Percentiles rank a stretch among this genome's conserved stretches.
Evolutionary conservation across 2,113 vertebrate genomes (phyloP).

Genomic region (Microcebus griseorufus): DNA sequence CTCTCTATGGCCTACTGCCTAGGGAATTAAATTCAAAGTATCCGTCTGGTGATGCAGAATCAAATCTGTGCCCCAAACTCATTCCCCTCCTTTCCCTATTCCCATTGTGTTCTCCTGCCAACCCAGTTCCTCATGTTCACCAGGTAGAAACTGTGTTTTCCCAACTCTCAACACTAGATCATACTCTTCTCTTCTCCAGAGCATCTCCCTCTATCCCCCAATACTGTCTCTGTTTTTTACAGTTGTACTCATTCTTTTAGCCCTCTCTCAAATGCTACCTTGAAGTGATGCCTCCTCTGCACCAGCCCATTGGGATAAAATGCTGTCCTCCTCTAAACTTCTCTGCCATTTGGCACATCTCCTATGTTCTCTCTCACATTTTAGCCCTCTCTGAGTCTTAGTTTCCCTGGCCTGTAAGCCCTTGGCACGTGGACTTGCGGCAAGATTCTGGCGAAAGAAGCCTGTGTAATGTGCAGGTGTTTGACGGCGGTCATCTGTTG

Average conservation of each 20-base stretch:
- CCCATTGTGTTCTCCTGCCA: background rate
- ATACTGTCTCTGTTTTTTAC: background rate
- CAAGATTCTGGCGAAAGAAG: background rate
- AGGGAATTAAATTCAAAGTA: background rate
- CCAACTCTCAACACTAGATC: background rate
- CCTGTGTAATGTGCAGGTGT: background rate
- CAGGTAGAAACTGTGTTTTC: background rate
- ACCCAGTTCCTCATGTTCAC: background rate
- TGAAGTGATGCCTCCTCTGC: background rate
- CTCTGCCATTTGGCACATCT: too few species aligned
- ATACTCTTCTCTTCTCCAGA: background rate
- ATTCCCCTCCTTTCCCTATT: background rate
- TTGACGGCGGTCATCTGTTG: background rate
- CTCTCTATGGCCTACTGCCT: background rate
- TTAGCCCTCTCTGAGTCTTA: background rate
- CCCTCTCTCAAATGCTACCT: background rate
- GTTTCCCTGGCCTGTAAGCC: background rate
- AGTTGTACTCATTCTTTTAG: background rate
- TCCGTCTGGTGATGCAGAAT: accelerated
- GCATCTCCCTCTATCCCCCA: background rate
- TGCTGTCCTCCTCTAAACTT: background rate
- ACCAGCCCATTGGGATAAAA: background rate
- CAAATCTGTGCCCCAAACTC: background rate
- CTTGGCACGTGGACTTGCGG: background rate
- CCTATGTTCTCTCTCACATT: background rate